Conservation (phyloP, 2,797 vertebrate species). For the Sardinella longiceps region DNA sequence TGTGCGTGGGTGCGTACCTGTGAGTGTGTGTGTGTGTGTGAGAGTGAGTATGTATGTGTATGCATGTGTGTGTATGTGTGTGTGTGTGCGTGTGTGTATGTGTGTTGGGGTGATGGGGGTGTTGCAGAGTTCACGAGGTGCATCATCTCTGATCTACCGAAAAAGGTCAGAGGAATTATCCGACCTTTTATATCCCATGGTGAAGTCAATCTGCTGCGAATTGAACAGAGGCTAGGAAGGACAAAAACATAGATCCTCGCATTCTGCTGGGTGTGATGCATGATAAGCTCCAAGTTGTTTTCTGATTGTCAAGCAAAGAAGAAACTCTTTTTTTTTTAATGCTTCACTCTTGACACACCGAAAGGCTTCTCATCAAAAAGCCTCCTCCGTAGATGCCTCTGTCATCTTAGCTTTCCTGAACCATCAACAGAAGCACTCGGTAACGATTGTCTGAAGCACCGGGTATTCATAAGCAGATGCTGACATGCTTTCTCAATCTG, state of each 20-base stretch:
- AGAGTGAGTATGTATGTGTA: neutral
- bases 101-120: neutral
- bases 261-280: neutral
- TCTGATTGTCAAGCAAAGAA: neutral
- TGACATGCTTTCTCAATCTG: neutral
- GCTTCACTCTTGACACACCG: neutral
- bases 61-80: neutral
- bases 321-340: neutral
- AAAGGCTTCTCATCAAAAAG: slow-evolving; percentile 5
- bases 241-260: neutral
- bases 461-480: neutral
- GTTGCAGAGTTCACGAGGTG: neutral
- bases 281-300: neutral
- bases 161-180: neutral
- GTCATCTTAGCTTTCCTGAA: neutral
- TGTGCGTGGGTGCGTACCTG: neutral
- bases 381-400: slow-evolving; percentile 11
- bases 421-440: neutral
- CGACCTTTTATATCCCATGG: neutral
- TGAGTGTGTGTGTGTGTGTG: neutral
- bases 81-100: neutral
- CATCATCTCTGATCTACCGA: slow-evolving; percentile 8
- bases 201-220: neutral
- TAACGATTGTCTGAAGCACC: neutral
- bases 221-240: neutral